Percentiles rank a stretch among this genome's conserved stretches.
phyloP scores from a whole-genome alignment of 2,113 vertebrate species.

The Dasyurus viverrinus region DNA sequence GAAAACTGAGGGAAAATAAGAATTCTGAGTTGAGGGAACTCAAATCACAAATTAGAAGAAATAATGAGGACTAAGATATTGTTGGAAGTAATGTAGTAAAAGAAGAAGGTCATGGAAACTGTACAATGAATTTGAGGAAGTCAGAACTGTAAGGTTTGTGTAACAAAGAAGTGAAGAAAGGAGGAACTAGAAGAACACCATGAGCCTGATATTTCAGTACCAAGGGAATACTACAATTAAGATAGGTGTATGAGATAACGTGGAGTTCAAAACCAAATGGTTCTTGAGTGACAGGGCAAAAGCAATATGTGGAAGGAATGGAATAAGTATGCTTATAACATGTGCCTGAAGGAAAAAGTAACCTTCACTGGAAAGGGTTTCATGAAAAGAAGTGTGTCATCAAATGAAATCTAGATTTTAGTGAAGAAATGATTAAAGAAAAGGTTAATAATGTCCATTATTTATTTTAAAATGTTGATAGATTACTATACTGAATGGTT shows the following conservation, averaged over 20 bases:
- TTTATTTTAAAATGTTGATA: not conserved
- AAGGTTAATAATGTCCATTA: not conserved
- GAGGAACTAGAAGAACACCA: not conserved
- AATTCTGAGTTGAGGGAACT: not conserved
- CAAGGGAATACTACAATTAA: not conserved
- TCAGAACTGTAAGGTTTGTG: not conserved
- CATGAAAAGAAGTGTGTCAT: not conserved
- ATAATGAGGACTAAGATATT: not conserved
- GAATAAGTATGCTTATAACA: not conserved
- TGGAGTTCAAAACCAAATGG: not conserved
- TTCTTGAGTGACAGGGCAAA: not conserved
- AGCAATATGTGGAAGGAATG: not conserved
- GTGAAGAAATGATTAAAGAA: not conserved
- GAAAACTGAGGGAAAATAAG: not conserved
- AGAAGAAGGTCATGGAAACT: not conserved
- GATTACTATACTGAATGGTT: not conserved
- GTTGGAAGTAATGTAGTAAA: not conserved
- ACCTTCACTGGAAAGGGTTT: not conserved
- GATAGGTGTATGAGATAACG: not conserved
- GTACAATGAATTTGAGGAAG: not conserved
- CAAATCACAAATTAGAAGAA: not conserved
- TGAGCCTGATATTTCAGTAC: not conserved
- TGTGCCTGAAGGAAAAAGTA: not conserved
- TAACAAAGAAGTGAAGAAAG: not conserved
- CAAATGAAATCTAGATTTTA: not conserved